Base-by-base conservation (phyloP, 1,140 invertebrate genomes). In the Plectrocnemia conspersa region DNA sequence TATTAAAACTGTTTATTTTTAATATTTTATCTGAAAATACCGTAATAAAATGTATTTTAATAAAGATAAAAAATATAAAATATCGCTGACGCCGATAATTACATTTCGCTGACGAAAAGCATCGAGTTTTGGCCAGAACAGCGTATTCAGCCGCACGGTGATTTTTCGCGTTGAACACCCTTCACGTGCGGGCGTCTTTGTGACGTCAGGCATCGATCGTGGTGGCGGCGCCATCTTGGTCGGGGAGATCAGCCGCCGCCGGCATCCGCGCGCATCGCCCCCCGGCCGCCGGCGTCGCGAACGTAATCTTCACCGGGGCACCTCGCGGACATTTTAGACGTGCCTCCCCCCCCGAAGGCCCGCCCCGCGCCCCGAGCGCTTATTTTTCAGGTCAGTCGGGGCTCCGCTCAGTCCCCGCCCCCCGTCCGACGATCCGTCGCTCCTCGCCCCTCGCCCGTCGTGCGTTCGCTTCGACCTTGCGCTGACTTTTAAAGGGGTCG, bases 141-240 rank as follows among this genome's bases (percentile, higher is more conserved):
- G n/a, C n/a, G n/a, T n/a, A n/a, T n/a, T 19, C 2, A 2, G 46
- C 10, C 11, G 13, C 18, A 35, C 32, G 18, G 47, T 11, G 42
- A 19, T 22, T 45, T 23, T 19, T 10, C 35, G n/a, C 47, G 22
- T 19, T 33, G n/a, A 19, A 45, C 42, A 45, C 42, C 24, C 22
- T 23, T 22, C 13, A 19, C 33, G 24, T 22, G 5, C 47, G 47
- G 33, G 33, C 47, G 33, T 23, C 47, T 50, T 50, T 50, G 47
- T 50, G 47, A 50, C 47, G 47, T 50, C 47, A 50, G 24, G 15
- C 47, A 50, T 50, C 47, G 47, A 50, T 50, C 33, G 16, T 38
- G 33, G 9, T 5, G n/a, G 33, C 33, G 47, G 47, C 47, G 47
- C 47, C 47, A 50, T 50, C 47, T 50, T 50, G 47, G n/a, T 29